These are phyloP conservation scores for Camelus dromedarius DNA, from an alignment of 2,113 vertebrate species.

Conservation along the genomic window DNA sequence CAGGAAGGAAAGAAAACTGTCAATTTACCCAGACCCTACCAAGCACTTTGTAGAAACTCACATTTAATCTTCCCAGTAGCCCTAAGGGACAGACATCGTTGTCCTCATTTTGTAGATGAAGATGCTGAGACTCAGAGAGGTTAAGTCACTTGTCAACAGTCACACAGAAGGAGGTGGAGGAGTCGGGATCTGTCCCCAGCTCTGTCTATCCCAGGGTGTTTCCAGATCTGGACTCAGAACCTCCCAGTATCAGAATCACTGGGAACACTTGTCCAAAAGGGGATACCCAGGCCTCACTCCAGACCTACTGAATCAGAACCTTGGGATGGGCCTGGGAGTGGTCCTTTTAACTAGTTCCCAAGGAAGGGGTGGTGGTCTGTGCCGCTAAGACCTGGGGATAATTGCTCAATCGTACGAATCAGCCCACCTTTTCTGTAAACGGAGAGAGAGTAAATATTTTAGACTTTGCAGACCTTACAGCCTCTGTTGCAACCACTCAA, in stretches of 20 bases:
- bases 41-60: background rate
- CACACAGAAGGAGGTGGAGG: background rate
- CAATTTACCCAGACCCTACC: background rate
- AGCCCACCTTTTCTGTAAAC: background rate
- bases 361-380: background rate
- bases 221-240: background rate
- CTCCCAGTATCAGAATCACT: background rate
- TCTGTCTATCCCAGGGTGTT: background rate
- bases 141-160: background rate
- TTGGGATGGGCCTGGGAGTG: background rate
- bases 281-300: background rate
- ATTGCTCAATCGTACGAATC: background rate
- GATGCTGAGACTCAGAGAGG: background rate
- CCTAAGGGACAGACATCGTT: background rate
- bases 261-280: background rate
- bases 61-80: background rate
- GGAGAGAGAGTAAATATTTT: background rate
- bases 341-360: background rate
- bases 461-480: background rate
- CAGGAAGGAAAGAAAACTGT: background rate
- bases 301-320: background rate
- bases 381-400: background rate
- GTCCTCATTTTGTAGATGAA: background rate
- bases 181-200: background rate
- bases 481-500: background rate